Base-by-base conservation (phyloP, 92 coral and sea anemone genomes). In the Bergia sp. region DNA sequence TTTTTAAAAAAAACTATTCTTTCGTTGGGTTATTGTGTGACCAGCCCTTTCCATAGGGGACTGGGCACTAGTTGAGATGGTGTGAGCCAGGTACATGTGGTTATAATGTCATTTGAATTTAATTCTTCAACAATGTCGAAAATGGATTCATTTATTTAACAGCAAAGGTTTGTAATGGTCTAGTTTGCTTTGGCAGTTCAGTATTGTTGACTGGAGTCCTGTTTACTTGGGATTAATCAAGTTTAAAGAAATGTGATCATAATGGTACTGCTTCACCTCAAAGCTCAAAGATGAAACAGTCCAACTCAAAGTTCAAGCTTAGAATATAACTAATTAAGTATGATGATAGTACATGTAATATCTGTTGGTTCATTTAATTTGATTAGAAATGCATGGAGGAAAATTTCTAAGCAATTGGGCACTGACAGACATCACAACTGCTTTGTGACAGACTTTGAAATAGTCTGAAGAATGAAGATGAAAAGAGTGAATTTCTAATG, bases 161-260 rank as follows among this genome's bases (percentile, higher is more conserved):
- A 66, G 21, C 11, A 82, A 82, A 82, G 86, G 86, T 82, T 82
- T 82, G 86, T 69, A 82, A 21, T 66, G 65, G 40, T 67, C 38
- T 21, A 4, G 36, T 42, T 71, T 67, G 77, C 44, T 23, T 23
- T 5, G 37, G 7, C 55, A 47, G 47, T 11, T 42, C 13, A 15
- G 4, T n/a, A 13, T 43, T 82, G 57, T 40, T 67, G 47, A 23
- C 50, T 41, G 16, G 7, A 23, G 58, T 16, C 41, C 86, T 9
- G 7, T 82, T 67, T 82, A 65, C 41, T 36, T 40, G 72, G 73
- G 42, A 44, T 42, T 67, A 44, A 69, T 65, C 9, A 1, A 36
- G 36, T 38, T 73, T 58, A 42, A 44, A 40, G 40, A n/a, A 15
- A 38, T 21, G 23, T 44, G 74, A 69, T 69, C 5, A 4, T 5